Evolutionary conservation across 2,113 vertebrate genomes (phyloP).

Genomic region (Elgaria multicarinata): DNA sequence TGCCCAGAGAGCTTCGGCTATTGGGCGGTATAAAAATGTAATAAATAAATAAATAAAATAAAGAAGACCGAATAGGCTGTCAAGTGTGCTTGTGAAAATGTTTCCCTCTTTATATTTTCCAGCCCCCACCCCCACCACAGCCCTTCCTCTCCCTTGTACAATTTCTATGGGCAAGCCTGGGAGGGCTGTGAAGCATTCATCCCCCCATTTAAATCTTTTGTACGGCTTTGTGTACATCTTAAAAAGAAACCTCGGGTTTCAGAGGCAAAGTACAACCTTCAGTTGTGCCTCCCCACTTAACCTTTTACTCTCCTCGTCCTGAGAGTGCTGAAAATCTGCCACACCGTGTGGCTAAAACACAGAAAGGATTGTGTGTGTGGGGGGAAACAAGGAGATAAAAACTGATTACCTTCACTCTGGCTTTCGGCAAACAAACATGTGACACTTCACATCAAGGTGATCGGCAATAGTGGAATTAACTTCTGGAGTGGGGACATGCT

Average conservation of each 20-base stretch:
- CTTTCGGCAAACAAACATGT: not conserved
- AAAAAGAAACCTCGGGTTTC: not conserved
- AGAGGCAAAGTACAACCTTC: not conserved
- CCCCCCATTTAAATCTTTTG: not conserved
- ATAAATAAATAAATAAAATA: too few species aligned
- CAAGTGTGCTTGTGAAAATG: too few species aligned
- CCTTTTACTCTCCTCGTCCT: not conserved
- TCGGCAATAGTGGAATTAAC: not conserved
- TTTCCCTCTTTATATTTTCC: not conserved
- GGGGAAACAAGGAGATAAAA: not conserved
- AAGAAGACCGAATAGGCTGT: too few species aligned
- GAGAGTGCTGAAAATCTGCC: not conserved
- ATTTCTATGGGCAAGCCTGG: not conserved
- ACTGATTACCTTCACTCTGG: not conserved
- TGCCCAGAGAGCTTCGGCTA: too few species aligned
- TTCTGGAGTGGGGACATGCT: not conserved
- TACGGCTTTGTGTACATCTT: not conserved
- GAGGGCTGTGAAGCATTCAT: not conserved
- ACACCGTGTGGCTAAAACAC: not conserved
- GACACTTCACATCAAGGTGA: not conserved
- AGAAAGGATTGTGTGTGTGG: not conserved
- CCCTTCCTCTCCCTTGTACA: not conserved
- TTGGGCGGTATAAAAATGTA: too few species aligned
- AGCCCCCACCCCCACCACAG: too few species aligned
- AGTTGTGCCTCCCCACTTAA: not conserved